Evolutionary conservation across 2,113 vertebrate species (phyloP).

Genomic region (Coptodon bakossiorum): DNA sequence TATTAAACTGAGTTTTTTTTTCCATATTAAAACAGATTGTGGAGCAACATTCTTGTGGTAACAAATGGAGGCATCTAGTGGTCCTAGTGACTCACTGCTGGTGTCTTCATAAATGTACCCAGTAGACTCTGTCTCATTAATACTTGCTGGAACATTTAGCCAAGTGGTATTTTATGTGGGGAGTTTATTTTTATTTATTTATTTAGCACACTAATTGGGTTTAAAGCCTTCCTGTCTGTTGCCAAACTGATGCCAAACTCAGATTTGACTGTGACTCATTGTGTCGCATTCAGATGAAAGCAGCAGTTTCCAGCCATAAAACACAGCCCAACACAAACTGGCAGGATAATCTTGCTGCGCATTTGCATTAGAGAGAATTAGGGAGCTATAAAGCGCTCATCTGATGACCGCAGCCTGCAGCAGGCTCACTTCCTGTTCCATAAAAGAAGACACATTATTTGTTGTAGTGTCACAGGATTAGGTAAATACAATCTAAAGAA

Average conservation of each 20-base stretch:
- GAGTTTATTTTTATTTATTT: neutral
- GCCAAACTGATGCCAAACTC: neutral
- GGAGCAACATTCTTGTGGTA: neutral
- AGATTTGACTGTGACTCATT: constrained; percentile 31
- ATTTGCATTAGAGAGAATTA: constrained; percentile 41
- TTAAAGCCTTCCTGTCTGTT: neutral
- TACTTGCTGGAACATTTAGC: neutral
- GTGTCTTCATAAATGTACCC: neutral
- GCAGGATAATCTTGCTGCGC: neutral
- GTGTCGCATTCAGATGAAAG: neutral
- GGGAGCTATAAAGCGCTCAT: neutral
- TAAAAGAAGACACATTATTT: neutral
- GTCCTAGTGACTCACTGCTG: constrained; percentile 5
- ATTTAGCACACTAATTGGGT: neutral
- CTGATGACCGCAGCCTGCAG: constrained; percentile 1
- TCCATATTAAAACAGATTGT: neutral
- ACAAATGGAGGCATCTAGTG: constrained; percentile 50
- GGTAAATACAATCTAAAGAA: neutral
- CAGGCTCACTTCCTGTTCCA: neutral
- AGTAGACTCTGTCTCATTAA: neutral
- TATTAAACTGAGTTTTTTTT: neutral
- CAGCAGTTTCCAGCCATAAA: neutral
- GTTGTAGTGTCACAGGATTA: neutral
- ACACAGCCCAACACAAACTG: neutral
- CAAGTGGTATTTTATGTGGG: neutral